Base-by-base conservation (phyloP, 2,797 vertebrate genomes). In the Champsocephalus esox region DNA sequence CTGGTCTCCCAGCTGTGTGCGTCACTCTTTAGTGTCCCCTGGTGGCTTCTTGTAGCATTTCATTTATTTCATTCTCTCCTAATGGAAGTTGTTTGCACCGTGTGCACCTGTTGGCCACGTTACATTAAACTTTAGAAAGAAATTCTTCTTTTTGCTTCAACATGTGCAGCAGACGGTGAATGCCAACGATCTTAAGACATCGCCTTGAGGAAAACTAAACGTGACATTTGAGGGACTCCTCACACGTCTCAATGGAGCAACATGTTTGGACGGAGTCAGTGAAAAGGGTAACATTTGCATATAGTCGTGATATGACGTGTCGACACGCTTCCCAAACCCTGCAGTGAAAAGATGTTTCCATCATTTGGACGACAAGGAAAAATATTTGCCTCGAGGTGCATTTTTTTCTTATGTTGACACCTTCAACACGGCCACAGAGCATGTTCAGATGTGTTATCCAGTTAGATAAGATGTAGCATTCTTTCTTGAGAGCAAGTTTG, bases 181-280 rank as follows among this genome's bases (percentile, higher is more conserved):
- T 14, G 38, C 12, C 45, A 9, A 0, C 2, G 12, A 44, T 68
- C 43, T 78, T 2, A 43, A 70, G 56, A 10, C 52, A 24, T 24
- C 1, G n/a, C 73, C 68, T 52, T 28, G 49, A 77, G 81, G 76
- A 16, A 68, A 76, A 73, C 1, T 46, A 4, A 49, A 50, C 24
- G n/a, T 54, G 68, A 74, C 73, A 63, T 71, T 72, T 72, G 1
- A 66, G 21, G 66, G 57, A 52, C 70, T 78, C 66, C 32, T 17
- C 67, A 80, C 13, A 49, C 8, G 16, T 48, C 67, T 74, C 79
- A 80, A 84, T 21, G 46, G 59, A 19, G 8, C 21, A 3, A 76
- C 84, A 0, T 85, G 87, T 90, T 77, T 49, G 48, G 60, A 79
- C 86, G 82, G 65, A 76, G 21, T 51, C 51, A 28, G 65, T 45